A percentile compares a stretch with the other conserved stretches of the same genome.
These are phyloP conservation scores for Drosophila rellima DNA, from an alignment of 2,888 invertebrate species.

Conservation along the genomic window DNA sequence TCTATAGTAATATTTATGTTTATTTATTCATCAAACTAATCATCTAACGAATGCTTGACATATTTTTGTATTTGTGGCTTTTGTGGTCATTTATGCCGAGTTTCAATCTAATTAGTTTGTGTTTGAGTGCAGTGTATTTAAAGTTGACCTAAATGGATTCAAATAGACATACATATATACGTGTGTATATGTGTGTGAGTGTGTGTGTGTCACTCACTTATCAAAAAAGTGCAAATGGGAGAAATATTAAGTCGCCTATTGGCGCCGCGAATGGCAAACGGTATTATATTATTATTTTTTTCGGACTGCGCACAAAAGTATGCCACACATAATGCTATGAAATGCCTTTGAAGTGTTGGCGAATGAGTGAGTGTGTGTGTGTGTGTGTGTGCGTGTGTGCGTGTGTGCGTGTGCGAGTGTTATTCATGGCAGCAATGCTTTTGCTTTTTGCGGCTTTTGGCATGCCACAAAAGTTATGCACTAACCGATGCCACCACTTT, in stretches of 20 bases:
- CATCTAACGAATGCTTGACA: conserved; percentile 40
- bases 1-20: neutral
- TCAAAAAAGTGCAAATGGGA: conserved; percentile 41
- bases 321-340: conserved; percentile 61
- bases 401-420: conserved; percentile 33
- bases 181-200: conserved; percentile 1
- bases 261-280: conserved; percentile 51
- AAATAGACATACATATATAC: neutral
- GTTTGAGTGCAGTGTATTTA: conserved; percentile 57
- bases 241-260: conserved; percentile 44
- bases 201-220: conserved; percentile 35
- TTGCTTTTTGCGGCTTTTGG: conserved; percentile 79
- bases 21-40: conserved; percentile 33
- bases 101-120: conserved; percentile 66
- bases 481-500: conserved; percentile 73
- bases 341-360: conserved; percentile 73
- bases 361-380: conserved; percentile 15
- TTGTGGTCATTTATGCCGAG: conserved; percentile 40
- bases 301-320: conserved; percentile 61
- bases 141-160: conserved; percentile 29
- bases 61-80: conserved; percentile 49
- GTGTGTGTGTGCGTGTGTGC: conserved; percentile 36
- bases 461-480: conserved; percentile 80
- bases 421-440: conserved; percentile 73
- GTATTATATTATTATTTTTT: conserved; percentile 26